These are phyloP conservation scores for Silurus aristotelis DNA, from an alignment of 2,797 vertebrate species.

Conservation along the genomic window DNA sequence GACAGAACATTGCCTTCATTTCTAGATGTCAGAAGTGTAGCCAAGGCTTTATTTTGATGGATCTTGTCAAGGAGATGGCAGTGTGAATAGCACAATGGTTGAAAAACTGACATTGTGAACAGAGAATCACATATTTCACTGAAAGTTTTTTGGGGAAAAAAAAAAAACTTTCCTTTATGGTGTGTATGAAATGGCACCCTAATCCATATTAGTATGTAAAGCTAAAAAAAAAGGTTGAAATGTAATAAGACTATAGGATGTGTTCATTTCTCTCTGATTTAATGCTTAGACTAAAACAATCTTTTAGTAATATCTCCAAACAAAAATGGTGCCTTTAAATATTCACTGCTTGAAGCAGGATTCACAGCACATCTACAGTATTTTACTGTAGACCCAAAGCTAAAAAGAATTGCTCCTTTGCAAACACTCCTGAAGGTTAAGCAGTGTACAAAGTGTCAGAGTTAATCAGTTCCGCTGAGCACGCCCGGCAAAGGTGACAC, in stretches of 20 bases:
- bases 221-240: too few relatives aligned
- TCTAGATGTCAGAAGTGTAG: slow-evolving; percentile 51
- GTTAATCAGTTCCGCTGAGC: slow-evolving; percentile 59
- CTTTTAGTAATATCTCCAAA: not conserved
- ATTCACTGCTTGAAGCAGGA: not conserved
- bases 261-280: not conserved
- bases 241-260: not conserved
- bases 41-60: slow-evolving; percentile 50
- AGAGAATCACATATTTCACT: not conserved
- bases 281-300: not conserved
- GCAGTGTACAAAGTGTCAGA: slow-evolving; percentile 61
- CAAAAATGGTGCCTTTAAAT: not conserved
- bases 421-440: slow-evolving; percentile 44
- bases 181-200: not conserved
- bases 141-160: not conserved
- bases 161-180: not conserved
- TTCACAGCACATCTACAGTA: not conserved
- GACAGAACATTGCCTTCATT: slow-evolving; percentile 60
- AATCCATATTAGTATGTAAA: not conserved
- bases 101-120: slow-evolving; percentile 39
- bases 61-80: slow-evolving; percentile 43
- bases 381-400: not conserved
- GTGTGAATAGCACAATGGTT: slow-evolving; percentile 39
- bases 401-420: slow-evolving; percentile 30
- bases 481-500: slow-evolving; percentile 61